Conservation (phyloP, 1,140 invertebrate species). For the Drosophila pachea region DNA sequence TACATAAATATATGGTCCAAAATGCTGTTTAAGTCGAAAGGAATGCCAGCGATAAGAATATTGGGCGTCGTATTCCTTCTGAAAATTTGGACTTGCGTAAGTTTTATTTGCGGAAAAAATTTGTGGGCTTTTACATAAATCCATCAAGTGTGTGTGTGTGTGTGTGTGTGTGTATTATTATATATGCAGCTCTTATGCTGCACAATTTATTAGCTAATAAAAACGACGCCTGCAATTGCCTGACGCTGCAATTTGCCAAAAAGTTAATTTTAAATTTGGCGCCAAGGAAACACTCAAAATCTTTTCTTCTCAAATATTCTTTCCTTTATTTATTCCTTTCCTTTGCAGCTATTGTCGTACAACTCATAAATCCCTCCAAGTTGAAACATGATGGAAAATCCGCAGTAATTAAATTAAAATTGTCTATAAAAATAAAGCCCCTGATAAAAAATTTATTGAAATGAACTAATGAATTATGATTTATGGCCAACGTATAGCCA, state of each 20-base stretch:
- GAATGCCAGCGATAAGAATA: background rate
- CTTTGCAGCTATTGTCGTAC: too few relatives aligned
- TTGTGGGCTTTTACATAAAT: background rate
- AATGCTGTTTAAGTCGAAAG: background rate
- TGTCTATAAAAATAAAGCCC: background rate
- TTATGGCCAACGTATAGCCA: too few relatives aligned
- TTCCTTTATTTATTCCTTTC: too few relatives aligned
- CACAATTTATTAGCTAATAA: background rate
- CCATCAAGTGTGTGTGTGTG: background rate
- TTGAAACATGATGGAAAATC: background rate
- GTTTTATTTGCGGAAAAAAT: background rate
- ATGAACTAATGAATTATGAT: too few relatives aligned
- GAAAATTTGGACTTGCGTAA: constrained; percentile 1
- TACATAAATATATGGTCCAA: constrained; percentile 1
- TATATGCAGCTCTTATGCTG: background rate
- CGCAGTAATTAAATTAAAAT: constrained; percentile 6
- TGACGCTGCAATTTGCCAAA: too few relatives aligned
- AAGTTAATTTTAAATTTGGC: background rate
- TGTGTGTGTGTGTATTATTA: background rate
- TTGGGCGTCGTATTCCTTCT: background rate
- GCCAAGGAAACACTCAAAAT: background rate
- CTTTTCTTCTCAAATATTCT: too few relatives aligned
- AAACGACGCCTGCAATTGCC: too few relatives aligned
- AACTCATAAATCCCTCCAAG: constrained; percentile 1
- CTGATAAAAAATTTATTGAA: background rate